Evolutionary conservation across 1,140 invertebrate species (phyloP), one percentile per base, ranked within the genome.

Genomic region (Delia radicum): DNA sequence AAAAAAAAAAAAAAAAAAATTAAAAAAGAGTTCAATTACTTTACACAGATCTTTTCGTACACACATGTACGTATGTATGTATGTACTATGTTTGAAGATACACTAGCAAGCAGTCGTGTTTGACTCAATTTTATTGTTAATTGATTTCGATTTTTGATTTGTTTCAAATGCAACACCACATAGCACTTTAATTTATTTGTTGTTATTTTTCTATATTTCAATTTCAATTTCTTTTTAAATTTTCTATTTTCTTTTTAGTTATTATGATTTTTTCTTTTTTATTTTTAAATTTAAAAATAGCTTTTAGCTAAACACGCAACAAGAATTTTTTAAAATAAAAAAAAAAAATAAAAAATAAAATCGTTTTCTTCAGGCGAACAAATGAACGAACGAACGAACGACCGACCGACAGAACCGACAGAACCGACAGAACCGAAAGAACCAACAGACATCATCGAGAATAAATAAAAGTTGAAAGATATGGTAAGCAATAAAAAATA

Each of bases 251-350:
- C 6, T 69, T n/a, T n/a, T n/a, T 18, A 18, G 5, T 69, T 69
- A 33, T 33, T 69, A 13, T 69, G 15, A n/a, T 31, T 67, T 18
- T 67, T 31, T n/a, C 18, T 67, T 29, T 33, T 69, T 69, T 69
- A 28, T 69, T 69, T 69, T 55, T 48, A 21, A n/a, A 67, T 37
- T 37, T 74, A 76, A 65, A 85, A 85, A 85, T 85, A 85, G 82
- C 83, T 85, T 85, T 85, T 82, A 85, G 83, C 83, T 84, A 21
- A 85, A 83, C 83, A 85, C 82, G 80, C 82, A 84, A 84, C 81
- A 81, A 78, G 82, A 84, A 84, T 83, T 84, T 84, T 80, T 80
- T 84, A 24, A 69, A n/a, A n/a, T n/a, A n/a, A n/a, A n/a, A n/a
- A n/a, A n/a, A n/a, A n/a, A n/a, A n/a, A n/a, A n/a, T n/a, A n/a